phyloP scores from a whole-genome alignment of 2,888 invertebrate genomes.

The Melinaea menophilus region DNA sequence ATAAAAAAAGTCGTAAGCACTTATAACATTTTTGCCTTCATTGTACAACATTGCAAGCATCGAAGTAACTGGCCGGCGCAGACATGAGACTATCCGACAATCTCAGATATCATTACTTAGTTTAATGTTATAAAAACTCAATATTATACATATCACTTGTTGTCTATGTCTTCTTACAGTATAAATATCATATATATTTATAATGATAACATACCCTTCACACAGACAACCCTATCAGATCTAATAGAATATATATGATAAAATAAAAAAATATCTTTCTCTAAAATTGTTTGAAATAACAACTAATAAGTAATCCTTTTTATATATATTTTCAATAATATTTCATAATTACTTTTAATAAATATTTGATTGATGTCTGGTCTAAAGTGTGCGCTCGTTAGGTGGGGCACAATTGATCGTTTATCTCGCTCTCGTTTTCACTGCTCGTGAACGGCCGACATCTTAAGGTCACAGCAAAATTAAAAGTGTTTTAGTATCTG shows the following conservation, averaged over 20 bases:
- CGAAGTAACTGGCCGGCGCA: constrained; percentile 37
- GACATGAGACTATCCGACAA: constrained; percentile 15
- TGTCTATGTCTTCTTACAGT: too few species aligned
- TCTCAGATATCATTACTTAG: not conserved
- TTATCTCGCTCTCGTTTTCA: constrained; percentile 73
- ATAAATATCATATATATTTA: too few species aligned
- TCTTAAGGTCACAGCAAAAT: constrained; percentile 71
- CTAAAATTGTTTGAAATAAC: too few species aligned
- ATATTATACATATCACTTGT: too few species aligned
- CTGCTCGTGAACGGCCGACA: constrained; percentile 68
- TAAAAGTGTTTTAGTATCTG: constrained; percentile 75
- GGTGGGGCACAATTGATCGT: constrained; percentile 66
- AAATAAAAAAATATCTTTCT: too few species aligned
- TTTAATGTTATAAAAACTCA: too few species aligned
- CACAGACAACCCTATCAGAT: too few species aligned
- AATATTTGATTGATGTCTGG: constrained; percentile 2
- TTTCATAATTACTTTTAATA: not conserved
- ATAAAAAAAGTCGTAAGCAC: constrained; percentile 29
- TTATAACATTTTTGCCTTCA: constrained; percentile 31
- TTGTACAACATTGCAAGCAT: constrained; percentile 47
- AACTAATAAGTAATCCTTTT: too few species aligned
- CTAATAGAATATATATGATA: too few species aligned
- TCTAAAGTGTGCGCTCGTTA: constrained; percentile 32
- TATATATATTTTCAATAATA: too few species aligned
- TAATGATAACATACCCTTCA: too few species aligned